Evolutionary conservation across 2,888 invertebrate genomes (phyloP).

Genomic region (Parnassius glacialis): DNA sequence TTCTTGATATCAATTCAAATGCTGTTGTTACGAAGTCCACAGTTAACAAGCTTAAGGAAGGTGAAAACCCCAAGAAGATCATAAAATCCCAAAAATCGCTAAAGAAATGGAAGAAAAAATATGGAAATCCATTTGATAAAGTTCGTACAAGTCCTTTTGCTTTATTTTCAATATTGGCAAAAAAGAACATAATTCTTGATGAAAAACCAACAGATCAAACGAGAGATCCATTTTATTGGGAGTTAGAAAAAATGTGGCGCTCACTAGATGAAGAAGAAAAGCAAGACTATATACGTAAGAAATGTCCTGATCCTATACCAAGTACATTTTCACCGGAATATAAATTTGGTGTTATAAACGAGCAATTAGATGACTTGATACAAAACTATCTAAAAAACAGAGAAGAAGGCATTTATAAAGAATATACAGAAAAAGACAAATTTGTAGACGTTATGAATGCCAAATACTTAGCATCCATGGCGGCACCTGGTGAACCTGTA

Average conservation of each 20-base stretch:
- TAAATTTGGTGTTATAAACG: conserved; percentile 91
- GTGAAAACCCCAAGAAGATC: conserved; percentile 73
- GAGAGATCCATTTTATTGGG: conserved; percentile 80
- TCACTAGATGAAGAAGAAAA: conserved; percentile 81
- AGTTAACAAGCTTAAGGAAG: conserved; percentile 80
- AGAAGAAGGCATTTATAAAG: conserved; percentile 47
- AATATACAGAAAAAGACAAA: conserved; percentile 63
- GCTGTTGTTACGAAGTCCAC: conserved; percentile 82
- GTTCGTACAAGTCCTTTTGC: conserved; percentile 80
- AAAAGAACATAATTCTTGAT: conserved; percentile 67
- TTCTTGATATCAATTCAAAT: conserved; percentile 90
- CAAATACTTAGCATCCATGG: conserved; percentile 89
- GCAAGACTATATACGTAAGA: conserved; percentile 73
- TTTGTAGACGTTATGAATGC: conserved; percentile 87
- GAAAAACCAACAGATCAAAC: conserved; percentile 76
- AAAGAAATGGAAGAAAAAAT: conserved; percentile 82
- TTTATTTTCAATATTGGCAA: conserved; percentile 79
- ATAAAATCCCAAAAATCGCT: conserved; percentile 80
- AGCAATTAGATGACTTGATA: conserved; percentile 87
- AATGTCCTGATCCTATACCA: conserved; percentile 88
- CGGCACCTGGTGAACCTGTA: conserved; percentile 97
- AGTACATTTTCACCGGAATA: conserved; percentile 86
- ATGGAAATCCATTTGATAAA: conserved; percentile 68
- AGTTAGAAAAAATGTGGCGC: conserved; percentile 85
- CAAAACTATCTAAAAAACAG: conserved; percentile 79